phyloP scores from a whole-genome alignment of 2,113 vertebrate species.

The Macaca fascicularis region T2T-MFA8v1.1 NC_088381.1:165554001-165554500 shows the following conservation, averaged over 20 bases:
- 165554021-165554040: slow-evolving; percentile 38
- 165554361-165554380: slow-evolving; percentile 61
- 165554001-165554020: neutral
- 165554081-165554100: neutral
- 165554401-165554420: slow-evolving; percentile 68
- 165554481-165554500: slow-evolving; percentile 94
- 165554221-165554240: neutral
- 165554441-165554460: slow-evolving; percentile 86
- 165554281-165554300: neutral
- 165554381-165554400: slow-evolving; percentile 68
- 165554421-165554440: slow-evolving; percentile 65
- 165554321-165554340: neutral
- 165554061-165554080: neutral
- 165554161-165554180: neutral
- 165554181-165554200: neutral
- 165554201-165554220: neutral
- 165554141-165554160: neutral
- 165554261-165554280: neutral
- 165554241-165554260: neutral
- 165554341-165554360: slow-evolving; percentile 4
- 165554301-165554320: accelerated
- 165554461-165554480: slow-evolving; percentile 89
- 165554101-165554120: neutral
- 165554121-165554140: neutral
- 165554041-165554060: neutral